These are phyloP conservation scores for Caenorhabditis wallacei DNA, from an alignment of 2,888 invertebrate genomes.

Conservation along the genomic window DNA sequence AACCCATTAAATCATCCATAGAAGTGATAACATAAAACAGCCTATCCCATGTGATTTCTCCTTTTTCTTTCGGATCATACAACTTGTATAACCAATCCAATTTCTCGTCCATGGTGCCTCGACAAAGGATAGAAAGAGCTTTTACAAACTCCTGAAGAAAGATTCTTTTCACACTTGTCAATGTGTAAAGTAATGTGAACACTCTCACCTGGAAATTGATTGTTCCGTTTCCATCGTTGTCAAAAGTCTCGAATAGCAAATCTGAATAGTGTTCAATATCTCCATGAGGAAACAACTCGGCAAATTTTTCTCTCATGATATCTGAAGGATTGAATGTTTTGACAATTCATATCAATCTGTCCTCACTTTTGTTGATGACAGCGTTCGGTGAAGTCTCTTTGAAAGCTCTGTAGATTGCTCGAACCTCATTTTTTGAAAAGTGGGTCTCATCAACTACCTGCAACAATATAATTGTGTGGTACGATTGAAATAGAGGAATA, in stretches of 20 bases:
- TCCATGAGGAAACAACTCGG: conserved; percentile 79
- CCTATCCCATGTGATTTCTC: conserved; percentile 79
- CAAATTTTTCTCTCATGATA: conserved; percentile 78
- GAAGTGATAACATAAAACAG: conserved; percentile 80
- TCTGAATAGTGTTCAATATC: conserved; percentile 81
- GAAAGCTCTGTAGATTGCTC: conserved; percentile 80
- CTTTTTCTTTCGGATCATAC: conserved; percentile 78
- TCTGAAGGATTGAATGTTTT: conserved; percentile 64
- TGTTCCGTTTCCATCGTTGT: conserved; percentile 78
- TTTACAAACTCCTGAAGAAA: conserved; percentile 78
- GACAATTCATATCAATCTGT: conserved; percentile 16
- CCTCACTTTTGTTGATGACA: conserved; percentile 76
- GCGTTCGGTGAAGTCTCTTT: conserved; percentile 80
- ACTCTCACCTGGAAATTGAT: conserved; percentile 78
- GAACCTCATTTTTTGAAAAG: conserved; percentile 79
- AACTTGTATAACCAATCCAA: conserved; percentile 80
- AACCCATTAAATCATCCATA: conserved; percentile 79
- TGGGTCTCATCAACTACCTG: conserved; percentile 80
- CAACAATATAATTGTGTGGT: conserved; percentile 20
- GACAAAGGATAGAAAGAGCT: conserved; percentile 77
- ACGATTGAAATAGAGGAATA: background rate
- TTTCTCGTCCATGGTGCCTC: conserved; percentile 80
- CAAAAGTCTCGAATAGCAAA: conserved; percentile 80
- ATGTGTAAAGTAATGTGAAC: conserved; percentile 21
- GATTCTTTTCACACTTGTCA: background rate